Conservation (phyloP, 2,797 vertebrate species). For the Chromobotia macracanthus region DNA sequence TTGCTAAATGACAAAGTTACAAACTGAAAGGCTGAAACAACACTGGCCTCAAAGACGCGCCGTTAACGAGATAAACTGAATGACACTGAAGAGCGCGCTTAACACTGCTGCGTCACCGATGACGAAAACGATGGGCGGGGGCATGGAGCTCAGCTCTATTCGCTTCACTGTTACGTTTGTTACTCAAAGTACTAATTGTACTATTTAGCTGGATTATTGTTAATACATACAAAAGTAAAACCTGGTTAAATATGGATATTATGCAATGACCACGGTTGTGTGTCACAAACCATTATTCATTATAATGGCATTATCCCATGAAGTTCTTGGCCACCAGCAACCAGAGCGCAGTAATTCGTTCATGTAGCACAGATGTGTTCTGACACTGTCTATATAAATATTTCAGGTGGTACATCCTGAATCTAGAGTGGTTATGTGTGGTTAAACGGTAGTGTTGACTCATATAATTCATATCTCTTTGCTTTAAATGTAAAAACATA, state of each 20-base stretch:
- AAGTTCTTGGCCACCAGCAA: conserved; percentile 2
- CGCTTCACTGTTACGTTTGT: neutral
- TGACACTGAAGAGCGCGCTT: conserved; percentile 36
- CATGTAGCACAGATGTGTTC: conserved; percentile 20
- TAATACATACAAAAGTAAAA: neutral
- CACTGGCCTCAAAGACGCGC: neutral
- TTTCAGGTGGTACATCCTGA: conserved; percentile 6
- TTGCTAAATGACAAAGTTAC: neutral
- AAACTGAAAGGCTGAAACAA: neutral
- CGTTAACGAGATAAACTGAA: neutral
- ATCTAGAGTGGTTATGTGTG: neutral
- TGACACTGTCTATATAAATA: conserved; percentile 35
- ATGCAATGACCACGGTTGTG: neutral
- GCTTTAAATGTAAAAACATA: too few species aligned
- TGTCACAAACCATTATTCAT: neutral
- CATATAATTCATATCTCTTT: too few species aligned
- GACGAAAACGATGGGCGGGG: conserved; percentile 26
- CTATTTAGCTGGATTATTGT: neutral
- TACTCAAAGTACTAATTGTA: neutral
- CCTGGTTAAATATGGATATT: too few species aligned
- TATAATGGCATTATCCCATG: neutral
- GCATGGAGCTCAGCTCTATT: neutral
- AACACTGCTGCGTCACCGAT: conserved; percentile 32
- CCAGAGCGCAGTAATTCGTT: conserved; percentile 13
- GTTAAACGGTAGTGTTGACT: neutral